phyloP scores from a whole-genome alignment of 35 echinoderm and acorn worm species.

The Ophioderma brevispina region DNA sequence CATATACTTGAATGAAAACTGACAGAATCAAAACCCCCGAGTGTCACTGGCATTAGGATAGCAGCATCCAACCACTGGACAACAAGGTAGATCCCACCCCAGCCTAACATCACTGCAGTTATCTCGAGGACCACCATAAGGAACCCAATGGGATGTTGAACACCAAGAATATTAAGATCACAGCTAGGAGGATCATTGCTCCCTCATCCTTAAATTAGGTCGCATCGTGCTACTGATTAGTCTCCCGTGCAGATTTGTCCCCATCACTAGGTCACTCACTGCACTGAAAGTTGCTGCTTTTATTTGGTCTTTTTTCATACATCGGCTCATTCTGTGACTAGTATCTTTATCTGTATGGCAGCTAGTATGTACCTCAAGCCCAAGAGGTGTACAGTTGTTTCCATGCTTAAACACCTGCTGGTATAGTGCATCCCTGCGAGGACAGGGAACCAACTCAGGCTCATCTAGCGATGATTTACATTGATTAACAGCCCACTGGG shows the following conservation, averaged over 20 bases:
- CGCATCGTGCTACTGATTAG: not conserved
- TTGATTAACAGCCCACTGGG: conserved; percentile 1
- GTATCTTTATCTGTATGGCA: no score
- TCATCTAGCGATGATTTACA: conserved; percentile 6
- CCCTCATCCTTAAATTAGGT: not conserved
- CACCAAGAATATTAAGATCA: not conserved
- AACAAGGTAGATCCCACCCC: no score
- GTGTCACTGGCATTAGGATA: no score
- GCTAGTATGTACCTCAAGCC: not conserved
- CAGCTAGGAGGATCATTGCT: not conserved
- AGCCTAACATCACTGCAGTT: not conserved
- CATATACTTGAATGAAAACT: no score
- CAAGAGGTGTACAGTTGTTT: not conserved
- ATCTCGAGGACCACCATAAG: not conserved
- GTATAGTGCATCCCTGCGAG: not conserved
- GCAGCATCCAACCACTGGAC: no score
- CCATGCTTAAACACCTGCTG: conserved; percentile 6
- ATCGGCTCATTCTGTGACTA: no score
- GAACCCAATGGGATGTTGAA: not conserved
- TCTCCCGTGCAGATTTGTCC: not conserved
- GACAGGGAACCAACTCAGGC: not conserved
- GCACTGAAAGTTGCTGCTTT: no score
- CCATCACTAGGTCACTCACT: not conserved
- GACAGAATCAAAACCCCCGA: no score
- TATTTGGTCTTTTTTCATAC: no score